Percentiles rank a stretch among this genome's conserved stretches.
phyloP scores from a whole-genome alignment of 2,888 invertebrate species.

The Nasonia oneida region DNA sequence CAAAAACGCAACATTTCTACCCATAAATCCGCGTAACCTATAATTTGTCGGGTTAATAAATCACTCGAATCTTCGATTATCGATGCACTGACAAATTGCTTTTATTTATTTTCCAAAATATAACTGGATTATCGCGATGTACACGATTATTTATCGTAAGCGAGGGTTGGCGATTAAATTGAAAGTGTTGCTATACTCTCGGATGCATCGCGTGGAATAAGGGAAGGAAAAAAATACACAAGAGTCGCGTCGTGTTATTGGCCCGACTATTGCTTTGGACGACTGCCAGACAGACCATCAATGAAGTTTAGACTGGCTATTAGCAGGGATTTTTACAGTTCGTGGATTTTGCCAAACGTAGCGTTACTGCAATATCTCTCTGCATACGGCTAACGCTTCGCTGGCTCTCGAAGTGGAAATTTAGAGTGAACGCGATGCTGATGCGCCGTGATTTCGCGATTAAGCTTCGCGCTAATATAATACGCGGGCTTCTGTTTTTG shows the following conservation, averaged over 20 bases:
- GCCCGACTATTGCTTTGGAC: conserved; percentile 42
- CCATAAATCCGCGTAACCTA: neutral
- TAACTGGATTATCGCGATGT: neutral
- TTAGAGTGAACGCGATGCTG: neutral
- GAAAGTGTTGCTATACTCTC: neutral
- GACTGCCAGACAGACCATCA: conserved; percentile 44
- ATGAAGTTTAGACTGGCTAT: conserved; percentile 53
- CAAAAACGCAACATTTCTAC: neutral
- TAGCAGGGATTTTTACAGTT: conserved; percentile 49
- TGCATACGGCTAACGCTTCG: neutral
- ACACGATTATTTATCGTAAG: neutral
- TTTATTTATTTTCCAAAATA: neutral
- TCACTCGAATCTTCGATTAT: neutral
- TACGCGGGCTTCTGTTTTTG: no score
- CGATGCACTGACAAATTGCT: neutral
- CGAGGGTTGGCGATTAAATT: conserved; percentile 11
- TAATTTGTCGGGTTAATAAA: neutral
- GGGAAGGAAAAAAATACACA: neutral
- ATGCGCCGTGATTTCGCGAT: neutral
- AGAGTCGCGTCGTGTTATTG: conserved; percentile 24
- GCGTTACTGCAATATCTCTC: neutral
- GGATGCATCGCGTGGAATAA: neutral
- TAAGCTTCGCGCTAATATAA: neutral
- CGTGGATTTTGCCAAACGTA: conserved; percentile 21
- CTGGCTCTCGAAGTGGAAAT: neutral